Base-by-base conservation (phyloP, 2,888 invertebrate genomes). In the Emmelina monodactyla region DNA sequence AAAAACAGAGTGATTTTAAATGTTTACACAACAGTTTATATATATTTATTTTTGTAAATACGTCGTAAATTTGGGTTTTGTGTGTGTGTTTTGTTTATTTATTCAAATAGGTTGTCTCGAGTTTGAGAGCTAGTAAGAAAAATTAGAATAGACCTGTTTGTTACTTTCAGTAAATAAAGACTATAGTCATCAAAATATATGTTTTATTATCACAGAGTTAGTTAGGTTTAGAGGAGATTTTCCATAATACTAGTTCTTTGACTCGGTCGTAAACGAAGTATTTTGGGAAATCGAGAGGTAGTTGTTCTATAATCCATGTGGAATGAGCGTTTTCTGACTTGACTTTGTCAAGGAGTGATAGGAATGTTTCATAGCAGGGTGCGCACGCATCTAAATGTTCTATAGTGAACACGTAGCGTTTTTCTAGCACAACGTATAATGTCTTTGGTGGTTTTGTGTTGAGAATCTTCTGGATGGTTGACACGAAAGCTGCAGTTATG, bases 331-430 rank as follows among this genome's bases (percentile, higher is more conserved):
- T 71, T 29, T 73, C 67, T 35, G 61, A 59, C 49, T 71, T 70
- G 5, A 85, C 66, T 47, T 78, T 73, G 37, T 82, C 70, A 10
- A 88, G 51, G 40, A 85, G 70, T 19, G 83, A 78, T 1, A 91
- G 67, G 69, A 93, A 93, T 72, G 91, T 88, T 54, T 92, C 92
- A 53, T 90, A 94, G 72, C 92, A 92, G 0, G 93, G 93, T 1
- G 94, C 92, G n/a, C 87, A 87, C 0, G 88, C 84, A 42, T 92
- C 91, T 60, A 90, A 82, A 51, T 93, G 91, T 10, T 85, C 83
- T 43, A 91, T 62, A 0, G 92, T 92, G 55, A 94, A 94, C 5
- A 94, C 93, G 61, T 86, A 94, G 34, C 94, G 87, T 59, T 93
- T 93, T 59, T 94, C 94, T 44, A 94, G 55, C 2, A 92, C 91